phyloP scores from a whole-genome alignment of 2,113 vertebrate species.

The Heterotilapia buettikoferi region DNA sequence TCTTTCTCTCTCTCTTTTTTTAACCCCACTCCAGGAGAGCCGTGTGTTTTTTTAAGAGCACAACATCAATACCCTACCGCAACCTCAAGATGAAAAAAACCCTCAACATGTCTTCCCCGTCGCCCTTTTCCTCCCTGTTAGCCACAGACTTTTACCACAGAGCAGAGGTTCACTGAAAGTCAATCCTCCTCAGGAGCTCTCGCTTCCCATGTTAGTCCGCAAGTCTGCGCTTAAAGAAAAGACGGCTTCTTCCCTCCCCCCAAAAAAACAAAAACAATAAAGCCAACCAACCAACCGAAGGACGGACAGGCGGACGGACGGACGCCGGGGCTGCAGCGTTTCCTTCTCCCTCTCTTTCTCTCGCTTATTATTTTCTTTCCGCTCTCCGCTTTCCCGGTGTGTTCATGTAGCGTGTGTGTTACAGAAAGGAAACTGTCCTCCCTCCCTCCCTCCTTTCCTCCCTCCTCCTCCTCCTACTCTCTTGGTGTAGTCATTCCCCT shows the following conservation, averaged over 20 bases:
- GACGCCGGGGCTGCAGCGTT: slow-evolving; percentile 53
- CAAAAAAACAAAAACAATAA: background rate
- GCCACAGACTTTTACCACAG: slow-evolving; percentile 31
- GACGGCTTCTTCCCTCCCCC: background rate
- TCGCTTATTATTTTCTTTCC: slow-evolving; percentile 49
- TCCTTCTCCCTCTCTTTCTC: slow-evolving; percentile 50
- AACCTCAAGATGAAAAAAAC: slow-evolving; percentile 54
- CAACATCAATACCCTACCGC: slow-evolving; percentile 58
- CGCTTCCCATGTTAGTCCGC: slow-evolving; percentile 61
- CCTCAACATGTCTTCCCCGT: slow-evolving; percentile 64
- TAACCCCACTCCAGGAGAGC: background rate
- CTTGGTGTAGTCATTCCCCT: slow-evolving; percentile 63
- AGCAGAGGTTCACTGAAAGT: slow-evolving; percentile 58
- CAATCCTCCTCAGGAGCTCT: slow-evolving; percentile 58
- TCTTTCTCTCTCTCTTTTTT: background rate
- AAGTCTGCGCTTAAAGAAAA: slow-evolving; percentile 31
- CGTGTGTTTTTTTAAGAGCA: slow-evolving; percentile 15
- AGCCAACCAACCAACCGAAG: background rate
- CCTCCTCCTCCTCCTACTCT: slow-evolving; percentile 46
- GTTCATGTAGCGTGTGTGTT: slow-evolving; percentile 71
- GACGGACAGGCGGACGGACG: slow-evolving; percentile 23
- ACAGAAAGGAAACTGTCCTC: slow-evolving; percentile 70
- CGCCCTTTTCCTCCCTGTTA: slow-evolving; percentile 48
- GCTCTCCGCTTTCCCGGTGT: slow-evolving; percentile 60
- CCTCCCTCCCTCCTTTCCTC: slow-evolving; percentile 15